Base-by-base conservation (phyloP, 2,113 vertebrate species). In the Pomatorhinus ruficollis region DNA sequence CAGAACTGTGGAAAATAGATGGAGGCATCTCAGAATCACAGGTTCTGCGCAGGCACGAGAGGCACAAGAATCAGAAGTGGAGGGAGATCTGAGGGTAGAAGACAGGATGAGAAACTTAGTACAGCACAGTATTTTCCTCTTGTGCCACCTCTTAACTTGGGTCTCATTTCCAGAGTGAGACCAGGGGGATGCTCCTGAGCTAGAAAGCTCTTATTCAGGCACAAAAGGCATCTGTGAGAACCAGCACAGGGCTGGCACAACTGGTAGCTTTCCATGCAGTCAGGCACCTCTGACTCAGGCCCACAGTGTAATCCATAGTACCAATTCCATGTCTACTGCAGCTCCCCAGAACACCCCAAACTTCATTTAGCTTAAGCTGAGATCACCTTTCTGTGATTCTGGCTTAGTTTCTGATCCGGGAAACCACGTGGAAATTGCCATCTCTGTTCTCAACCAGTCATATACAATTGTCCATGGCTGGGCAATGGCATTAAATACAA, bases 31-130 rank as follows among this genome's bases (percentile, higher is more conserved):
- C 56, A 79, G 52, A 83, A 80, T n/a, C 31, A 74, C 8, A 24
- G 57, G 20, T 54, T 37, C 53, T 91, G 12, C 0, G 0, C 25
- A 57, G 21, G 27, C 27, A 52, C 13, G 56, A 4, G 8, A 83
- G 35, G 40, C 37, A 44, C 45, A 83, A 49, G 28, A 87, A 91
- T 37, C 28, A 47, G 50, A 79, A 81, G 6, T 6, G 4, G 28
- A 57, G 15, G 28, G 21, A 80, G 81, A 77, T 49, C 68, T 35
- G 33, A 49, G 12, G 61, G 47, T 20, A 86, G 27, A 57, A 69
- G 37, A 69, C 4, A 10, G 44, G 19, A 71, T 12, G 9, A 72
- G 21, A 61, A 72, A 28, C 16, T 80, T 69, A 47, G 27, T 23
- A 53, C 15, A 66, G 33, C 15, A 69, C 6, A 71, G 19, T 12